Evolutionary conservation across 2,888 invertebrate genomes (phyloP).

Genomic region (Chesias legatella): DNA sequence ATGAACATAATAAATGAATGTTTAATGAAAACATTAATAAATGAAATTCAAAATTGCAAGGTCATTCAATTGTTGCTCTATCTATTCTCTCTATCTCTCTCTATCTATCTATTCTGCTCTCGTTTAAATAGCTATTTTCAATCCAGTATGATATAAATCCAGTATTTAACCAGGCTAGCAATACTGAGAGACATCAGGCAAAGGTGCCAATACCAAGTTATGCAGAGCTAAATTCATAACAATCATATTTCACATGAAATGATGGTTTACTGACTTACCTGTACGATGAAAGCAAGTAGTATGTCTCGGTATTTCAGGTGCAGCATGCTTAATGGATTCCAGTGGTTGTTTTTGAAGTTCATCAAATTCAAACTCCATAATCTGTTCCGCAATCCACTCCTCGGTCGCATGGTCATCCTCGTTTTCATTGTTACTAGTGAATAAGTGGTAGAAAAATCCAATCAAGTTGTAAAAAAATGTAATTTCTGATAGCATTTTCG

Average conservation of each 20-base stretch:
- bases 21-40: no score
- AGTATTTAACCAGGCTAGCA: no score
- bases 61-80: no score
- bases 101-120: no score
- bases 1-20: no score
- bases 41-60: no score
- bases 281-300: conserved; percentile 59
- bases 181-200: no score
- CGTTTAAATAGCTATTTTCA: no score
- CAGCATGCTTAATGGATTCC: neutral
- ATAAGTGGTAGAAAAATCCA: conserved; percentile 32
- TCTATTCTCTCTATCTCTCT: no score
- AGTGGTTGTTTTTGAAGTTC: conserved; percentile 15
- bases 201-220: no score
- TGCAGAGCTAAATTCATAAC: no score
- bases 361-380: conserved; percentile 56
- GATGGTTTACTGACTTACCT: conserved; percentile 45
- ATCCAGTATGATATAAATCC: no score
- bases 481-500: conserved; percentile 69
- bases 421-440: conserved; percentile 38
- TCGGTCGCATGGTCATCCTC: conserved; percentile 49
- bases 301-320: conserved; percentile 38
- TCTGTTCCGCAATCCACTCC: conserved; percentile 61
- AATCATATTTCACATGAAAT: neutral
- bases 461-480: conserved; percentile 55